Percentiles rank a stretch among this genome's conserved stretches.
Evolutionary conservation across 1,140 invertebrate species (phyloP).

Genomic region (Oryctes rhinoceros): DNA sequence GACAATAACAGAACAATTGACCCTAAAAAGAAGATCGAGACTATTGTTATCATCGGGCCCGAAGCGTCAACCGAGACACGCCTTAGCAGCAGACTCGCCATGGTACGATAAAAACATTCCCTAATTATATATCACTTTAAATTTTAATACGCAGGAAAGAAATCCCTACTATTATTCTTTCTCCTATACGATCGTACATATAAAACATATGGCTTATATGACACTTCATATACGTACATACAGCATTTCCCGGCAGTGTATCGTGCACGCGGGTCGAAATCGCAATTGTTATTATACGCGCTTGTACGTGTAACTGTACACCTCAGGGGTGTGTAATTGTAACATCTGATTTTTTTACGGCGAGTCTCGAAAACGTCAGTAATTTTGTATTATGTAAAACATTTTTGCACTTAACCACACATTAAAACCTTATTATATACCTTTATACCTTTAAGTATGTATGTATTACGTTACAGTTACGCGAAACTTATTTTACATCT

Average conservation of each 20-base stretch:
- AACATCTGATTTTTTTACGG: conserved; percentile 40
- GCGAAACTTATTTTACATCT: conserved; percentile 41
- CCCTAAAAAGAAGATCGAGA: conserved; percentile 42
- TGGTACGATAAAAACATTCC: conserved; percentile 48
- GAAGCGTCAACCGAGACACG: conserved; percentile 44
- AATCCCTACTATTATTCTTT: conserved; percentile 50
- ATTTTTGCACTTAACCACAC: conserved; percentile 42
- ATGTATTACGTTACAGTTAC: conserved; percentile 45
- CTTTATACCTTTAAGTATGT: conserved; percentile 33
- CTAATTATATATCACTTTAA: conserved; percentile 52
- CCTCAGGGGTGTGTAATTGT: conserved; percentile 44
- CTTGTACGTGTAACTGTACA: conserved; percentile 42
- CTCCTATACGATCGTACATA: neutral
- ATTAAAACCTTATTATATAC: conserved; percentile 41
- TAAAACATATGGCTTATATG: conserved; percentile 48
- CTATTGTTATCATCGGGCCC: conserved; percentile 52
- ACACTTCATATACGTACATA: neutral
- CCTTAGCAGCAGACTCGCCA: conserved; percentile 46
- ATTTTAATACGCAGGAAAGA: conserved; percentile 48
- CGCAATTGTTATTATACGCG: conserved; percentile 28
- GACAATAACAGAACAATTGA: conserved; percentile 52
- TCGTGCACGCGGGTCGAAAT: conserved; percentile 32
- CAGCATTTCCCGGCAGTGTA: neutral
- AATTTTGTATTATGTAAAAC: conserved; percentile 23
- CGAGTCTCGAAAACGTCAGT: neutral